A percentile compares a stretch with the other conserved stretches of the same genome.
Evolutionary conservation across 2,113 vertebrate genomes (phyloP).

Genomic region (Andinoacara biseriatus): DNA sequence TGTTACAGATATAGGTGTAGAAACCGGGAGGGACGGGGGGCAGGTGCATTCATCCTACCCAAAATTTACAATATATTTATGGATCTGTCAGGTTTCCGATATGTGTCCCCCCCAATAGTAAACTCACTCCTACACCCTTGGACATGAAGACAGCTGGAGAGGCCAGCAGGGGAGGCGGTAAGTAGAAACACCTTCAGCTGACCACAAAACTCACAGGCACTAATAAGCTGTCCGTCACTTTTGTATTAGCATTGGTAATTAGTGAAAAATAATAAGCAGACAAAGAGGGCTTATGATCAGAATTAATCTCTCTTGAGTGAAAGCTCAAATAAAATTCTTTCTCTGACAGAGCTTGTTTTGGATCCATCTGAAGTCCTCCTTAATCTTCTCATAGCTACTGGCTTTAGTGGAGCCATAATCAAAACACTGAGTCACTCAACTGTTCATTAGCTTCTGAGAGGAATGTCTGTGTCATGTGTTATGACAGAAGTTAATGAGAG

Average conservation of each 20-base stretch:
- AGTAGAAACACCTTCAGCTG: slow-evolving; percentile 9
- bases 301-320: slow-evolving; percentile 12
- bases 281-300: slow-evolving; percentile 28
- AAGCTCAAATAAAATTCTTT: slow-evolving; percentile 52
- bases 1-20: too few species aligned
- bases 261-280: slow-evolving; percentile 28
- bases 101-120: too few species aligned
- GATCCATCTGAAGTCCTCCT: slow-evolving; percentile 38
- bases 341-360: slow-evolving; percentile 44
- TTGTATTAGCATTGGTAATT: slow-evolving; percentile 12
- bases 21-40: too few species aligned
- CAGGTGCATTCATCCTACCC: too few species aligned
- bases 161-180: slow-evolving; percentile 12
- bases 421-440: slow-evolving; percentile 64
- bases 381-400: slow-evolving; percentile 71
- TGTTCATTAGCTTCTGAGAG: slow-evolving; percentile 53
- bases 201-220: not conserved
- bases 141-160: slow-evolving; percentile 25
- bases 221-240: slow-evolving; percentile 34
- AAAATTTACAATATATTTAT: too few species aligned
- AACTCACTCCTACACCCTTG: too few species aligned
- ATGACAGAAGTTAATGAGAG: slow-evolving; percentile 54
- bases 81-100: too few species aligned
- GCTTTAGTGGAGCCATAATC: slow-evolving; percentile 67
- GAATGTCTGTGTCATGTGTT: slow-evolving; percentile 72